phyloP scores from a whole-genome alignment of 92 coral and sea anemone species.

The Heliopora coerulea region DNA sequence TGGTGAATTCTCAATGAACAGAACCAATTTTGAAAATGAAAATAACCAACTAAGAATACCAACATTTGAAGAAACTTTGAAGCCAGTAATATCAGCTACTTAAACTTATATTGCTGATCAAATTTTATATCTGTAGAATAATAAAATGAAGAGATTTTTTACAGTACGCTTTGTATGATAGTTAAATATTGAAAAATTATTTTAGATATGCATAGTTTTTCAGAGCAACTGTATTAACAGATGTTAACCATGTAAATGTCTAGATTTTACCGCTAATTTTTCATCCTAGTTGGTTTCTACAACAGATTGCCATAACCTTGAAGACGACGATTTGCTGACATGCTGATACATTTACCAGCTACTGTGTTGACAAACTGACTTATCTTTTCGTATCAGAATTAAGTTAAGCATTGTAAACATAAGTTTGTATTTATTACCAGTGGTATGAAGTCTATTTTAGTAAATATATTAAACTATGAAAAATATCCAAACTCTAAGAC shows the following conservation, averaged over 20 bases:
- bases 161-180: background rate
- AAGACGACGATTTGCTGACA: too few relatives aligned
- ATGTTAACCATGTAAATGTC: background rate
- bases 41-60: conserved; percentile 58
- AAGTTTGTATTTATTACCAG: conserved; percentile 26
- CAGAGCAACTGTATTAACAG: background rate
- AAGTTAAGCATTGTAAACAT: too few relatives aligned
- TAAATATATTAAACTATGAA: conserved; percentile 6
- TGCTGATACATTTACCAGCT: too few relatives aligned
- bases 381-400: too few relatives aligned
- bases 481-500: too few relatives aligned
- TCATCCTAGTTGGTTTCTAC: background rate
- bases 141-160: background rate
- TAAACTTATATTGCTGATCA: background rate
- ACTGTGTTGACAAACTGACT: too few relatives aligned
- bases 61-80: conserved; percentile 94
- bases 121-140: background rate
- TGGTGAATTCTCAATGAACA: conserved; percentile 55
- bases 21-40: conserved; percentile 67
- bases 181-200: conserved; percentile 24
- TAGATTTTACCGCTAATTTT: background rate
- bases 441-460: background rate
- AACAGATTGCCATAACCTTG: too few relatives aligned
- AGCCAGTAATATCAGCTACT: conserved; percentile 71
- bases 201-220: conserved; percentile 15